Percentiles rank a stretch among this genome's conserved stretches.
Conservation (phyloP, 2,888 invertebrate genomes). For the Sclerodermus sp. region DNA sequence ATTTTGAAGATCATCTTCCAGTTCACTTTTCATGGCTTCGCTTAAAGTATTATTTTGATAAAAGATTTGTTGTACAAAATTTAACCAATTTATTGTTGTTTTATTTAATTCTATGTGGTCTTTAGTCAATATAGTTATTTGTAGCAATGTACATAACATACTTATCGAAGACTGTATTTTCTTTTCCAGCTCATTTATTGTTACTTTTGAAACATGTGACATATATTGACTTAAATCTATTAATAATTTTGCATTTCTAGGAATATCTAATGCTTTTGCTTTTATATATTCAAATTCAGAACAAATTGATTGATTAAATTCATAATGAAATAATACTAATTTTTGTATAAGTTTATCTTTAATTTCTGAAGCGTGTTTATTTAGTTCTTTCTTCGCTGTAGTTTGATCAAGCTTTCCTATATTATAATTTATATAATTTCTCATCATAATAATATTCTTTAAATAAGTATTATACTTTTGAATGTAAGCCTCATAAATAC, state of each 20-base stretch:
- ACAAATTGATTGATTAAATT: slow-evolving; percentile 49
- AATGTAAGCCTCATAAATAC: slow-evolving; percentile 34
- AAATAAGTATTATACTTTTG: slow-evolving; percentile 37
- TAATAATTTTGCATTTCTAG: slow-evolving; percentile 60
- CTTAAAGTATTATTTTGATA: slow-evolving; percentile 60
- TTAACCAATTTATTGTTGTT: slow-evolving; percentile 61
- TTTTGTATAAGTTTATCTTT: slow-evolving; percentile 33
- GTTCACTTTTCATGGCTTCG: slow-evolving; percentile 61
- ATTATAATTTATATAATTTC: slow-evolving; percentile 37
- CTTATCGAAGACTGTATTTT: slow-evolving; percentile 54
- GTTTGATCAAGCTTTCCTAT: slow-evolving; percentile 41
- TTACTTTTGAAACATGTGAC: slow-evolving; percentile 58
- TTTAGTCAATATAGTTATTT: slow-evolving; percentile 57
- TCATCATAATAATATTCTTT: slow-evolving; percentile 33
- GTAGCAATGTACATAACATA: slow-evolving; percentile 54
- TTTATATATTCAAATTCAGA: slow-evolving; percentile 59
- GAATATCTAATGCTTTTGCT: slow-evolving; percentile 56
- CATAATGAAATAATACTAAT: slow-evolving; percentile 36
- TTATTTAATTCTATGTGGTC: slow-evolving; percentile 61
- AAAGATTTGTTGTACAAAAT: slow-evolving; percentile 61
- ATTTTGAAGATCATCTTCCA: slow-evolving; percentile 61
- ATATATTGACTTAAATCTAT: slow-evolving; percentile 62
- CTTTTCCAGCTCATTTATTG: slow-evolving; percentile 57
- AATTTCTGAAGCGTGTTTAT: slow-evolving; percentile 28
- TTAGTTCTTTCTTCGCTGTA: slow-evolving; percentile 35